Evolutionary conservation across 2,113 vertebrate genomes (phyloP).

Genomic region (Pachypanchax playfairii): DNA sequence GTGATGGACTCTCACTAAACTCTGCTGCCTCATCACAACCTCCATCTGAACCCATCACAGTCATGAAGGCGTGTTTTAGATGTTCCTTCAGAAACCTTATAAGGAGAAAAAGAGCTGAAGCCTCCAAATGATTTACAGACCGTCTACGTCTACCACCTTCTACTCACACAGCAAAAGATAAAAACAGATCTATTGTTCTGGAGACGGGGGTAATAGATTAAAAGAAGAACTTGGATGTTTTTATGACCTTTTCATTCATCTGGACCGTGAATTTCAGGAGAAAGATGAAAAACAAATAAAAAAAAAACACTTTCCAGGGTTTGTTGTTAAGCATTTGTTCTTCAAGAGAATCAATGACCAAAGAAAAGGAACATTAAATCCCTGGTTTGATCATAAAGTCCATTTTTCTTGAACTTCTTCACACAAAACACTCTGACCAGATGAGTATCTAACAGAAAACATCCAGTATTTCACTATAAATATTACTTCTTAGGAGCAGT

Average conservation of each 20-base stretch:
- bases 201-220: neutral
- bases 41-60: constrained; percentile 3
- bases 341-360: neutral
- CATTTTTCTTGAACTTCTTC: too few species aligned
- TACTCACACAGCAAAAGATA: neutral
- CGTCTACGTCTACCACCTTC: neutral
- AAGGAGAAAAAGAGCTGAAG: neutral
- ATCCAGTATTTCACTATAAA: too few species aligned
- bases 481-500: too few species aligned
- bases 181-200: neutral
- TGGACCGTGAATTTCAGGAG: neutral
- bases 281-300: too few species aligned
- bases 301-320: neutral
- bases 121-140: constrained; percentile 14
- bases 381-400: neutral
- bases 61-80: neutral
- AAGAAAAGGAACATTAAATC: neutral
- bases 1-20: neutral
- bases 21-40: neutral
- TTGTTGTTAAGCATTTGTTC: neutral
- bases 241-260: constrained; percentile 1
- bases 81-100: constrained; percentile 5
- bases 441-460: too few species aligned
- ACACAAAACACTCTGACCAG: too few species aligned
- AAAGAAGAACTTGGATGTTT: neutral